phyloP scores from a whole-genome alignment of 2,797 vertebrate species.

The Chloroceryle inda region DNA sequence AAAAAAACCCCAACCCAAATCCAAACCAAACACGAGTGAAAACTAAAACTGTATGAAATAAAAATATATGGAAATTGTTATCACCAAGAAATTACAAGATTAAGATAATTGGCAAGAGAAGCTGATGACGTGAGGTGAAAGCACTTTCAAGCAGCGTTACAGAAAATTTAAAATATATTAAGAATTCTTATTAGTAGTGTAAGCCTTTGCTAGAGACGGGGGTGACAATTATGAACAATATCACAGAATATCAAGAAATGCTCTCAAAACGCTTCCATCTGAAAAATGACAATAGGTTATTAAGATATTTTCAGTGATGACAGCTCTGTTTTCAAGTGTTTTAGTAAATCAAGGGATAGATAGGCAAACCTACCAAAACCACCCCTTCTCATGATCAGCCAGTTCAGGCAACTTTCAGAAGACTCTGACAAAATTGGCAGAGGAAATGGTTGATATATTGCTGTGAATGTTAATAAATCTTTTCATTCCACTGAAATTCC shows the following conservation, averaged over 20 bases:
- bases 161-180: background rate
- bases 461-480: background rate
- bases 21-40: accelerated
- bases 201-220: background rate
- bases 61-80: background rate
- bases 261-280: background rate
- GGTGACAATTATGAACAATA: background rate
- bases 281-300: background rate
- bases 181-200: background rate
- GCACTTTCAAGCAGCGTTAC: accelerated
- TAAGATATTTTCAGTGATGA: background rate
- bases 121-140: background rate
- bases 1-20: accelerated
- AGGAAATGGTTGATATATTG: background rate
- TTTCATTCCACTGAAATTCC: background rate
- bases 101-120: background rate
- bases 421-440: background rate
- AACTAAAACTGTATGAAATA: background rate
- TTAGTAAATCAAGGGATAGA: background rate
- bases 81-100: background rate
- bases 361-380: background rate
- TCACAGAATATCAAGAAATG: background rate
- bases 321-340: background rate
- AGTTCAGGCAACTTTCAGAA: background rate
- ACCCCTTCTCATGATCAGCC: background rate